These are phyloP conservation scores for Branchinecta lindahli DNA, from an alignment of 1,140 invertebrate species.

Conservation along the genomic window DNA sequence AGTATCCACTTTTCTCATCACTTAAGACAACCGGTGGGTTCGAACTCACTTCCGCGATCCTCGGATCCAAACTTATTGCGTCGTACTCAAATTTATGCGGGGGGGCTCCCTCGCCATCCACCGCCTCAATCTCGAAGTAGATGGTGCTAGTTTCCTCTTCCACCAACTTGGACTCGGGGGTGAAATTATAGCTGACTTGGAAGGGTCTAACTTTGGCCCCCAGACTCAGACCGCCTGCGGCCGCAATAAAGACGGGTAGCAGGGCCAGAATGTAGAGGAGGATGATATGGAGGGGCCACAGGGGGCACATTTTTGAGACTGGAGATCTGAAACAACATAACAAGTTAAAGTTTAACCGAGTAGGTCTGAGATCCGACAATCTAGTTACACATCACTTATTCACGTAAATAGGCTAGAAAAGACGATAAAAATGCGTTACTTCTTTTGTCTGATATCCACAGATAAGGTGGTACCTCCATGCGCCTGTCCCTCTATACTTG, in stretches of 20 bases:
- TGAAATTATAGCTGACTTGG: slow-evolving; percentile 27
- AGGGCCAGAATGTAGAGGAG: slow-evolving; percentile 38
- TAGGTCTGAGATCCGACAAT: too few relatives aligned
- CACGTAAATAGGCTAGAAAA: too few relatives aligned
- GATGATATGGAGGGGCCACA: slow-evolving; percentile 42
- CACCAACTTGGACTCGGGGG: slow-evolving; percentile 22
- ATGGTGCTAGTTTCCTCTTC: slow-evolving; percentile 22
- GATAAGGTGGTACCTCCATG: too few relatives aligned
- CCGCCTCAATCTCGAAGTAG: slow-evolving; percentile 20
- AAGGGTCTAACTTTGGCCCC: slow-evolving; percentile 18
- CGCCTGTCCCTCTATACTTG: too few relatives aligned
- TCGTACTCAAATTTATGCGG: slow-evolving; percentile 15
- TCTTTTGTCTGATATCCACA: too few relatives aligned
- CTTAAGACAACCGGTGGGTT: not conserved
- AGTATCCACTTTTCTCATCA: not conserved
- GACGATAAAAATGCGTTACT: too few relatives aligned
- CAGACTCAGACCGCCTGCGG: slow-evolving; percentile 31
- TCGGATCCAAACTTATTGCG: slow-evolving; percentile 12
- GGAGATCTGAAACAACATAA: not conserved
- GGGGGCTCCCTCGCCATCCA: not conserved
- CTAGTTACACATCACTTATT: too few relatives aligned
- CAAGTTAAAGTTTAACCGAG: too few relatives aligned
- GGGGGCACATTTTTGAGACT: slow-evolving; percentile 37
- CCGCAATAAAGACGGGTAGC: slow-evolving; percentile 38
- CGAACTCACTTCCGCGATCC: not conserved